Evolutionary conservation across 2,113 vertebrate species (phyloP), one percentile per base, ranked within the genome.

Genomic region (Seriola dumerili): DNA sequence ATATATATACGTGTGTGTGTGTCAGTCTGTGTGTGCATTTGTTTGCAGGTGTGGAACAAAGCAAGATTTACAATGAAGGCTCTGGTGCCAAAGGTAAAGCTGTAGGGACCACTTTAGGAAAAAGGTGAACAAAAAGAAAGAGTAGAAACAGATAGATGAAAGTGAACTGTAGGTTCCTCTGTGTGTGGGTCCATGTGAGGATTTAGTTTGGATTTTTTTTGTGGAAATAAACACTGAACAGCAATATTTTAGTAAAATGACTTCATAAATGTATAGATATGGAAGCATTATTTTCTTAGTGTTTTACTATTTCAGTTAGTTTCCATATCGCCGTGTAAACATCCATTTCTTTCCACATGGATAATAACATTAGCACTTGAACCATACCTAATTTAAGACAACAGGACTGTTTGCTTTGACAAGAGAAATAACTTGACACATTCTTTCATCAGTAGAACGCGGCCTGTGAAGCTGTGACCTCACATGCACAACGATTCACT

Each of bases 91-190:
- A 12, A 66, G 13, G 64, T 58, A 34, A 16, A 80, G 71, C 71
- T 3, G 21, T 32, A 29, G 57, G 72, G 23, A 46, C 12, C 5
- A 63, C 34, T 50, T 65, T 32, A 63, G 78, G 63, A 36, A 68
- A 57, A 57, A 61, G 36, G 54, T 72, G 55, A 84, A 29, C 29
- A 46, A 61, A 76, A 77, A 52, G n/a, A 54, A 48, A 38, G 54
- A 34, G 10, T 11, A 25, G 9, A 17, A 48, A 13, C 46, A 48
- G 46, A 52, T 2, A 21, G 48, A 52, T 19, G 17, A 52, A 52
- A 52, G 17, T 52, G 5, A 52, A 52, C 17, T 52, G 48, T 52
- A 8, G 17, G 6, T 21, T 52, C 17, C 14, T 48, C 46, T 17
- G 46, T 17, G 14, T 5, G 16, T 48, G 14, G 3, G 5, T 11